Evolutionary conservation across 2,888 invertebrate genomes (phyloP).

Genomic region (Deroplatys truncata): DNA sequence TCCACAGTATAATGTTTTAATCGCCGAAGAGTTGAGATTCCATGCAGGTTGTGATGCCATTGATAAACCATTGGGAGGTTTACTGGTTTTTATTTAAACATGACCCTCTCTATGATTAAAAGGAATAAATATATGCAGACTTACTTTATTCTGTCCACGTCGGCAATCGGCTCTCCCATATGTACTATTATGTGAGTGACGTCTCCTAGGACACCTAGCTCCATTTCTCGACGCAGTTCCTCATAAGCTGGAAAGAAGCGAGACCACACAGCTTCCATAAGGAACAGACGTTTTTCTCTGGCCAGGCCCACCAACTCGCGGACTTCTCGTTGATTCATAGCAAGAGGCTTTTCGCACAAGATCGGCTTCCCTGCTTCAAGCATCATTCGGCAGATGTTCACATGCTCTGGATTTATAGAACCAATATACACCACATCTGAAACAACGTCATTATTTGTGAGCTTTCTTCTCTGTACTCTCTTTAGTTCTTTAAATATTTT

Average conservation of each 20-base stretch:
- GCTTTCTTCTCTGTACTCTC: too few species aligned
- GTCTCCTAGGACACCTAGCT: conserved; percentile 64
- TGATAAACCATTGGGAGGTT: too few species aligned
- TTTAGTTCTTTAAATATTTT: too few species aligned
- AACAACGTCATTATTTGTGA: conserved; percentile 33
- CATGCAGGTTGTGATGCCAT: too few species aligned
- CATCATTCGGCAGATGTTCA: conserved; percentile 64
- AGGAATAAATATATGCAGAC: neutral
- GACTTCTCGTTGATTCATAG: conserved; percentile 72
- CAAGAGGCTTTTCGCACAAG: conserved; percentile 86
- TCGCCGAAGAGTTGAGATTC: too few species aligned
- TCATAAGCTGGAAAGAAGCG: conserved; percentile 76
- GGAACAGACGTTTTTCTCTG: conserved; percentile 64
- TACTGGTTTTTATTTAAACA: too few species aligned
- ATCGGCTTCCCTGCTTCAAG: conserved; percentile 80
- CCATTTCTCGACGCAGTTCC: conserved; percentile 62
- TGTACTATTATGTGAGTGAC: conserved; percentile 61
- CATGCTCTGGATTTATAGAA: conserved; percentile 70
- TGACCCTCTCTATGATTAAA: too few species aligned
- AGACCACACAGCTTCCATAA: conserved; percentile 90
- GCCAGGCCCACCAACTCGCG: conserved; percentile 62
- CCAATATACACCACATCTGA: conserved; percentile 86
- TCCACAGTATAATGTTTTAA: too few species aligned
- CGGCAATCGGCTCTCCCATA: conserved; percentile 61
- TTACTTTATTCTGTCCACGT: conserved; percentile 61